phyloP scores from a whole-genome alignment of 2,113 vertebrate genomes.

The Microtus richardsoni region DNA sequence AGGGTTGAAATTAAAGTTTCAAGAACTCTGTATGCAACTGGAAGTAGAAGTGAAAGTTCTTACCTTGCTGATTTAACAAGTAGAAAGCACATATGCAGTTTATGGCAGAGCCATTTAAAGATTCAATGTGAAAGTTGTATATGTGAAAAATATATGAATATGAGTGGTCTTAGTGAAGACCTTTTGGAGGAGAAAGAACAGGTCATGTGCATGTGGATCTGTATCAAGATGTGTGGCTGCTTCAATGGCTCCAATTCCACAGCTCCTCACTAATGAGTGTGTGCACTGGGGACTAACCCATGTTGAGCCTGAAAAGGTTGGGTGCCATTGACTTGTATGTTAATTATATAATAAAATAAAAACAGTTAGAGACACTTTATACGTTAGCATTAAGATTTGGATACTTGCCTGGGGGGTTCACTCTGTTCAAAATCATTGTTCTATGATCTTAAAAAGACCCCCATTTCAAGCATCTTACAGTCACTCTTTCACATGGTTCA shows the following conservation, averaged over 20 bases:
- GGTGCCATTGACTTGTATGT: background rate
- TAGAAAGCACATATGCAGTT: background rate
- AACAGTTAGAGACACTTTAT: background rate
- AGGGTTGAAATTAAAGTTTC: slow-evolving; percentile 3
- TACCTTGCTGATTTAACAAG: background rate
- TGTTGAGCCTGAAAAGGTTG: too few species aligned
- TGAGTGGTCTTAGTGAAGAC: background rate
- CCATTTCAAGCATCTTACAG: background rate
- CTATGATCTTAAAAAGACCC: background rate
- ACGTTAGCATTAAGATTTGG: background rate
- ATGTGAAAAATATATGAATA: background rate
- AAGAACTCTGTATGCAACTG: background rate
- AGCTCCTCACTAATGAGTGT: background rate
- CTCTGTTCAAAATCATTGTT: background rate
- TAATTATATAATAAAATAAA: background rate
- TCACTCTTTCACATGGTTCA: background rate
- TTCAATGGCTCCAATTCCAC: background rate
- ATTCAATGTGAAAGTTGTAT: background rate
- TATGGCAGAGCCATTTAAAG: background rate
- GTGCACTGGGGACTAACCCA: background rate
- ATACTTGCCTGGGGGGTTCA: background rate
- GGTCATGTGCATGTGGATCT: background rate
- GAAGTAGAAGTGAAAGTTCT: background rate
- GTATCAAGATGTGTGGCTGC: background rate
- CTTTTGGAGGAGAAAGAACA: background rate